phyloP scores from a whole-genome alignment of 2,888 invertebrate species.

The Drosophila prolongata region DNA sequence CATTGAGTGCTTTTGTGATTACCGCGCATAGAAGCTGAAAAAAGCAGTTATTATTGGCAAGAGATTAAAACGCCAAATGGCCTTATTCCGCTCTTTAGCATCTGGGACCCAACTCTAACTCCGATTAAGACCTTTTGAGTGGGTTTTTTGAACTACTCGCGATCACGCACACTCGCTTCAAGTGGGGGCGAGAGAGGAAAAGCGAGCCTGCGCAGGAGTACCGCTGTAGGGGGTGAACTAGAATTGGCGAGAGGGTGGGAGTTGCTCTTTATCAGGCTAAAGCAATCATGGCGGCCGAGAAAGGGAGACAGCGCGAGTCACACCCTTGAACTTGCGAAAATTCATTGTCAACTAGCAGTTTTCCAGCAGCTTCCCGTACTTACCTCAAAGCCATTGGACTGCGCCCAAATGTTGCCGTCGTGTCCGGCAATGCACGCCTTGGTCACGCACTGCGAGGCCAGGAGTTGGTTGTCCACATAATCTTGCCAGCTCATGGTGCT shows the following conservation, averaged over 20 bases:
- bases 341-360: conserved; percentile 50
- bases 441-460: conserved; percentile 97
- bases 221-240: conserved; percentile 29
- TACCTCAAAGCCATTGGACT: conserved; percentile 96
- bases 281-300: conserved; percentile 71
- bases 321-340: conserved; percentile 84
- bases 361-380: conserved; percentile 85
- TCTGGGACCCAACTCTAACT: neutral
- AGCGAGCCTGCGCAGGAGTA: conserved; percentile 26
- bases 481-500: conserved; percentile 97
- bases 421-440: conserved; percentile 97
- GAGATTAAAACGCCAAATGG: conserved; percentile 20
- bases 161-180: conserved; percentile 17
- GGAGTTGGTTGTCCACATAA: conserved; percentile 98
- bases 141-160: conserved; percentile 7
- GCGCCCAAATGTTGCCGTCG: conserved; percentile 98
- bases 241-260: conserved; percentile 56
- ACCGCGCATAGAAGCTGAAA: neutral
- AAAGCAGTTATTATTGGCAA: neutral
- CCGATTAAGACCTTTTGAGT: neutral
- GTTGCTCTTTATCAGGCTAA: conserved; percentile 68
- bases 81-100: neutral
- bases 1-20: conserved; percentile 2
- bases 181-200: conserved; percentile 1
- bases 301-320: conserved; percentile 69